These are phyloP conservation scores for Kryptolebias marmoratus DNA, from an alignment of 2,113 vertebrate genomes.

Conservation along the genomic window DNA sequence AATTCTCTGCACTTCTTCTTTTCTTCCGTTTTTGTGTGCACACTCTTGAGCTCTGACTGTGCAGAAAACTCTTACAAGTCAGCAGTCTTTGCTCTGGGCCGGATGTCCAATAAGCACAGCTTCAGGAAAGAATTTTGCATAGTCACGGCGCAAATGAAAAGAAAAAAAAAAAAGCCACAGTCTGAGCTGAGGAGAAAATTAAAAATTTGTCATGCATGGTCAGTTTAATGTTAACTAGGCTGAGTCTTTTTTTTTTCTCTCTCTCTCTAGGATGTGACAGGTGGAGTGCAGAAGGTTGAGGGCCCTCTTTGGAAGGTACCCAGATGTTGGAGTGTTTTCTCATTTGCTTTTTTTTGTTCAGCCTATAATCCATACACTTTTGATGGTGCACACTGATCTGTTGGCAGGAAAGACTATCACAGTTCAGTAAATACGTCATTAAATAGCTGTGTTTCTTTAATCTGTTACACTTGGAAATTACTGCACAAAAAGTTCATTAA, in stretches of 20 bases:
- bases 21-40: not conserved
- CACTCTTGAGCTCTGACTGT: slow-evolving; percentile 13
- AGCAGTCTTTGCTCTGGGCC: slow-evolving; percentile 10
- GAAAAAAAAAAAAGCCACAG: not conserved
- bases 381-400: not conserved
- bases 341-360: slow-evolving; percentile 15
- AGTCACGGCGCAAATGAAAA: slow-evolving; percentile 14
- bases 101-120: slow-evolving; percentile 20
- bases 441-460: no score
- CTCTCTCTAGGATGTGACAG: slow-evolving; percentile 75
- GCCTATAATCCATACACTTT: not conserved
- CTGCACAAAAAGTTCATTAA: no score
- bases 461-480: no score
- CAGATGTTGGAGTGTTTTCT: slow-evolving; percentile 39
- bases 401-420: not conserved
- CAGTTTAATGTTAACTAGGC: not conserved
- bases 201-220: not conserved
- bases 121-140: slow-evolving; percentile 7
- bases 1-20: not conserved
- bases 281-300: slow-evolving; percentile 84
- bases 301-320: slow-evolving; percentile 91
- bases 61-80: slow-evolving; percentile 13
- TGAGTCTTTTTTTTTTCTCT: slow-evolving; percentile 16
- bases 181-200: slow-evolving; percentile 7
- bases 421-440: not conserved